Conservation (phyloP, 35 echinoderm and acorn worm species). For the Antedon bifida region DNA sequence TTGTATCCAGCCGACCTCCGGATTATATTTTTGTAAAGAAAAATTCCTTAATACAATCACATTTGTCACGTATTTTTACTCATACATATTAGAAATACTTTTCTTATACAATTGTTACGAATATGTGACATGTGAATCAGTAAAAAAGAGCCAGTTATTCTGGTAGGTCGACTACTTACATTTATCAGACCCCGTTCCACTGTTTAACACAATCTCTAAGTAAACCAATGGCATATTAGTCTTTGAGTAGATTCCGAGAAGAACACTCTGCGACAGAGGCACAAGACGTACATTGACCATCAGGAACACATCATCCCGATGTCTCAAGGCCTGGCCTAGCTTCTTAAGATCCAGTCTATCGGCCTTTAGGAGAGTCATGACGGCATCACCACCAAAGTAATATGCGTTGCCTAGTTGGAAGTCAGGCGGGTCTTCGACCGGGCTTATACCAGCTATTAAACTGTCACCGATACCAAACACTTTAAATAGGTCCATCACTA, state of each 20-base stretch:
- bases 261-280: background rate
- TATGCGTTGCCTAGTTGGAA: background rate
- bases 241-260: conserved; percentile 8
- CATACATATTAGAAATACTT: too few relatives aligned
- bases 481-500: background rate
- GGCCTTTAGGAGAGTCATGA: background rate
- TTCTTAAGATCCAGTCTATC: conserved; percentile 9
- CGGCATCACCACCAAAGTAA: background rate
- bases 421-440: background rate
- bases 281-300: conserved; percentile 4
- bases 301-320: conserved; percentile 4
- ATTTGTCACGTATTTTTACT: too few relatives aligned
- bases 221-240: background rate
- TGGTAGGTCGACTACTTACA: conserved; percentile 2
- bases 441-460: background rate
- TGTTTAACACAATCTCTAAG: conserved; percentile 10
- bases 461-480: background rate
- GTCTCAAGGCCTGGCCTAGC: background rate
- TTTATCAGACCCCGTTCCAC: conserved; percentile 3
- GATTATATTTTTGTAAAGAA: too few relatives aligned
- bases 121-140: too few relatives aligned
- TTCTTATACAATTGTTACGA: too few relatives aligned
- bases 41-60: too few relatives aligned
- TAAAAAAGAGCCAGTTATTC: too few relatives aligned
- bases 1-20: too few relatives aligned